These are phyloP conservation scores for Tridacna gigas DNA, from an alignment of 2,888 invertebrate species.

Conservation along the genomic window DNA sequence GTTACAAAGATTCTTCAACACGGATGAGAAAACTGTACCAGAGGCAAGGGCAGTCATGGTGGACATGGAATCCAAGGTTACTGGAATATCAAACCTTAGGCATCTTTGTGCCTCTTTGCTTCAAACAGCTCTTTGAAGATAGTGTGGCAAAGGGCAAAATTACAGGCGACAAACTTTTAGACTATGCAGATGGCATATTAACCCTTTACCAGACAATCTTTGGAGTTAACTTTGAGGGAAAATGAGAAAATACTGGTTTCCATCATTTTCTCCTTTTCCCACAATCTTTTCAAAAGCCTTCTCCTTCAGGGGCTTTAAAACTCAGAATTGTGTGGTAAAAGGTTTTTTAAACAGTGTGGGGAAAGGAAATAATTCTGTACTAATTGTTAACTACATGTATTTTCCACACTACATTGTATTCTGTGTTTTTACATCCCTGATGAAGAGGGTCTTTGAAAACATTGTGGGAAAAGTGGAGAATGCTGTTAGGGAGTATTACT, in stretches of 20 bases:
- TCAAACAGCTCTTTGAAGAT: not conserved
- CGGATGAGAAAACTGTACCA: conserved; percentile 57
- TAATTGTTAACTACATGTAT: too few species aligned
- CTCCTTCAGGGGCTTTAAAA: too few species aligned
- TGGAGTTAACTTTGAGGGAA: too few species aligned
- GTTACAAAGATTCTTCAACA: conserved; percentile 75
- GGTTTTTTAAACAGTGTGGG: not conserved
- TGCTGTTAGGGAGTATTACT: too few species aligned
- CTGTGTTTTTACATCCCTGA: too few species aligned
- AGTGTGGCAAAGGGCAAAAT: too few species aligned
- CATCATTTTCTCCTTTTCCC: not conserved
- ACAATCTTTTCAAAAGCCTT: too few species aligned
- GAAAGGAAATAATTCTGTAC: not conserved
- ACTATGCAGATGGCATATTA: not conserved
- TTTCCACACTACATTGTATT: too few species aligned
- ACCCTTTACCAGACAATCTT: not conserved
- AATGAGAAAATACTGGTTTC: too few species aligned
- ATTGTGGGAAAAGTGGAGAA: too few species aligned
- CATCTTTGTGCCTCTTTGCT: not conserved
- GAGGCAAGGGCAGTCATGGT: conserved; percentile 84
- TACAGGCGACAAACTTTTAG: too few species aligned
- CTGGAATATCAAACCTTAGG: not conserved
- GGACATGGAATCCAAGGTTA: conserved; percentile 84
- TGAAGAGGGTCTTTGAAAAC: too few species aligned
- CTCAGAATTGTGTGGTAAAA: not conserved